Evolutionary conservation across 1,140 invertebrate genomes (phyloP), one percentile per base, ranked within the genome.

Genomic region (Listronotus bonariensis): DNA sequence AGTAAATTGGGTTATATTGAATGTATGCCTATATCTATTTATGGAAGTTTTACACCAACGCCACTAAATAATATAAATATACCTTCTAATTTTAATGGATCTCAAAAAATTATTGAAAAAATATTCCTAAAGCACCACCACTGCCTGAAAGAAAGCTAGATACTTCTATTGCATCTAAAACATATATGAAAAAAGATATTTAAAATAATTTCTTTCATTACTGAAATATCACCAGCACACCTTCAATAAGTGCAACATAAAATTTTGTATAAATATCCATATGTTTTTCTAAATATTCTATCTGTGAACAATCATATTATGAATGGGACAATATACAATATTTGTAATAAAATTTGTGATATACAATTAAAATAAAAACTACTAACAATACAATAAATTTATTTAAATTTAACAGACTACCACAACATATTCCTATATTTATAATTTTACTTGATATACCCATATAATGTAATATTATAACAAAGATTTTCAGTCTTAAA

Each of bases 1-100:
- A 74, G 80, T 38, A 90, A 90, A 78, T 84, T 92, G 67, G 89
- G 89, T 31, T 92, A 92, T 72, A 78, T 74, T 32, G 73, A 84
- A 57, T 91, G 89, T 73, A 80, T 84, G 34, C 89, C 89, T 6
- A 78, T 92, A 18, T 85, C 86, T 46, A 85, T 88, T 76, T 90
- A 84, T 80, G 88, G 84, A 15, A 74, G 70, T 46, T 75, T 48
- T 64, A 51, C 48, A 36, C 51, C 52, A 65, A 43, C 42, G 26
- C 51, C 52, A 65, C 61, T 48, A 45, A 36, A 8, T 43, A 14
- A 38, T 43, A 46, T 38, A 4, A n/a, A 8, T 54, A 7, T 2
- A 3, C 32, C n/a, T 14, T 36, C 12, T 66, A 42, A 40, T 15
- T 12, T 10, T 36, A 26, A 26, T 26, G 20, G 20, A 26, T 26